These are phyloP conservation scores for Ranitomeya variabilis DNA, from an alignment of 2,113 vertebrate genomes.

Conservation along the genomic window DNA sequence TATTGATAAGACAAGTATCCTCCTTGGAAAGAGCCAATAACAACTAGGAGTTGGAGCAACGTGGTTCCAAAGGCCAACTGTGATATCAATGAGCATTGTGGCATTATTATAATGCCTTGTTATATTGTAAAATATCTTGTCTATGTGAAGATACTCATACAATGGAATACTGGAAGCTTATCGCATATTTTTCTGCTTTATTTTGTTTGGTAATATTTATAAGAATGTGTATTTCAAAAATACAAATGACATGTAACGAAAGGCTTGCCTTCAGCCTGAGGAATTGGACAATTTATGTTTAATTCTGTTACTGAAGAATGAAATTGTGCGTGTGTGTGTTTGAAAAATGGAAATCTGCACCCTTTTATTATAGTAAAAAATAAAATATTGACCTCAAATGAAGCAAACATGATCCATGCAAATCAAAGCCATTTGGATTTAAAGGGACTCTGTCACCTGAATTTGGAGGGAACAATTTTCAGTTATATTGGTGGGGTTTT, in stretches of 20 bases:
- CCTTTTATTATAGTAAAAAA: neutral
- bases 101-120: conserved; percentile 16
- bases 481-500: too few relatives aligned
- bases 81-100: conserved; percentile 14
- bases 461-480: too few relatives aligned
- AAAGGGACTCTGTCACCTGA: too few relatives aligned
- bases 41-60: neutral
- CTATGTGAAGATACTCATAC: conserved; percentile 4
- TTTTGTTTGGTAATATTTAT: conserved; percentile 42
- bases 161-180: conserved; percentile 39
- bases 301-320: neutral
- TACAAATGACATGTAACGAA: conserved; percentile 10
- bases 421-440: neutral
- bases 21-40: neutral
- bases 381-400: neutral
- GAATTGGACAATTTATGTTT: neutral
- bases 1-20: neutral
- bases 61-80: neutral
- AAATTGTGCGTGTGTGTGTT: neutral
- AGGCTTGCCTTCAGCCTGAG: conserved; percentile 16
- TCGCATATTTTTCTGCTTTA: neutral
- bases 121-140: conserved; percentile 28
- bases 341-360: neutral
- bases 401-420: neutral
- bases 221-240: conserved; percentile 26